Evolutionary conservation across 2,888 invertebrate species (phyloP).

Genomic region (Allophyes oxyacanthae): DNA sequence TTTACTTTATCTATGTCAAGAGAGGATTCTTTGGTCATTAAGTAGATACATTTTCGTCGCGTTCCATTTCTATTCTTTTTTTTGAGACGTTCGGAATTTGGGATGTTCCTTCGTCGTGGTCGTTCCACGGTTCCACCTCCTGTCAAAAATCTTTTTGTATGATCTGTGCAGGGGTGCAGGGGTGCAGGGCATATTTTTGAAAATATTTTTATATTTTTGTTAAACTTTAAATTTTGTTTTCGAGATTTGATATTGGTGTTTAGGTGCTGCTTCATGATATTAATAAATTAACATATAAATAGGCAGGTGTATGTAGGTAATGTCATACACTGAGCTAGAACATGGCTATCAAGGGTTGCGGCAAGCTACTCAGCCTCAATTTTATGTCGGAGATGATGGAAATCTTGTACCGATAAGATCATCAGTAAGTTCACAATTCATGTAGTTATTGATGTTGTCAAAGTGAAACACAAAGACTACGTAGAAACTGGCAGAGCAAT

Average conservation of each 20-base stretch:
- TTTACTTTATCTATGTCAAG: too few relatives aligned
- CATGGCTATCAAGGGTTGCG: constrained; percentile 97
- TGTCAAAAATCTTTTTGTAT: constrained; percentile 8
- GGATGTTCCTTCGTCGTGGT: too few relatives aligned
- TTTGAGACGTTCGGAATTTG: too few relatives aligned
- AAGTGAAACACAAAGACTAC: constrained; percentile 9
- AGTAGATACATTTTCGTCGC: too few relatives aligned
- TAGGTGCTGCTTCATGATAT: constrained; percentile 40
- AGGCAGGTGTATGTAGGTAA: constrained; percentile 82
- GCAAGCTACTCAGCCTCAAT: constrained; percentile 91
- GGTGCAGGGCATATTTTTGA: constrained; percentile 46
- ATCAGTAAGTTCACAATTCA: constrained; percentile 85
- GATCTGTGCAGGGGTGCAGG: too few relatives aligned
- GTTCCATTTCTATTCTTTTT: too few relatives aligned
- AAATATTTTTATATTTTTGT: constrained; percentile 54
- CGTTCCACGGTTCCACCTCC: too few relatives aligned
- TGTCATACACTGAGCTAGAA: constrained; percentile 98
- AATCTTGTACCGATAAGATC: constrained; percentile 89
- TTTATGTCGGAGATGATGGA: constrained; percentile 93
- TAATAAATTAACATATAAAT: constrained; percentile 39
- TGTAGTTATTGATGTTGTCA: constrained; percentile 24
- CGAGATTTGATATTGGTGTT: constrained; percentile 30
- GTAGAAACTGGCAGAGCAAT: constrained; percentile 27
- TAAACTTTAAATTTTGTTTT: constrained; percentile 41
- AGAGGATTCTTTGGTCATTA: too few relatives aligned